Evolutionary conservation across 2,797 vertebrate genomes (phyloP), one percentile per base, ranked within the genome.

Genomic region (Threskiornis aethiopicus): DNA sequence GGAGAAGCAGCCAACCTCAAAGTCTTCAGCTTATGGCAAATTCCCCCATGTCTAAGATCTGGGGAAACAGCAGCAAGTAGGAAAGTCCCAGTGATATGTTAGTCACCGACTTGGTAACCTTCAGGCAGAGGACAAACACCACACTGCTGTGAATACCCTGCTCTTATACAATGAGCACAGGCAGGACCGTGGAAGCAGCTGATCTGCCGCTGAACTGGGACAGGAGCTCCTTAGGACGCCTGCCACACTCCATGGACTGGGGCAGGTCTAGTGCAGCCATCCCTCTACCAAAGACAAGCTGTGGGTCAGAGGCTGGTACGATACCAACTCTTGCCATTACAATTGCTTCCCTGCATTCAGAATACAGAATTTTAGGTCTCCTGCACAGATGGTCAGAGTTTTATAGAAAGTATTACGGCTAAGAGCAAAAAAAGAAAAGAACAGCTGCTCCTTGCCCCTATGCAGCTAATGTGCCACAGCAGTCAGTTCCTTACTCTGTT

Each of bases 1-100:
- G 49, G 84, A 96, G 90, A 80, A 75, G 79, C 87, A 88, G 93
- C 71, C 87, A 96, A 81, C 90, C 93, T 94, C 86, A 90, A 72
- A 72, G 65, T 25, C 64, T 78, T 84, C 76, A 90, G 87, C 31
- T 87, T 67, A 69, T 19, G 65, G 54, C 77, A 94, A 97, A 97
- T 96, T 96, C 76, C 95, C 94, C 90, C 44, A 17, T 37, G 39
- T 75, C 58, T 91, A 87, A 91, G 87, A 81, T 80, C 51, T 83
- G 86, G 62, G 96, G 86, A 94, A 97, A 93, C 44, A 93, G 82
- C 65, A 86, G 25, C 93, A 89, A 90, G 77, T 35, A 96, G 94
- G 95, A 97, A 96, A 96, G 94, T 96, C 89, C 96, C 97, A 78
- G 35, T 14, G 72, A 59, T 52, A 28, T 0, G 1, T 96, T 88